Evolutionary conservation across 2,888 invertebrate genomes (phyloP).

Genomic region (Caenorhabditis plicata): DNA sequence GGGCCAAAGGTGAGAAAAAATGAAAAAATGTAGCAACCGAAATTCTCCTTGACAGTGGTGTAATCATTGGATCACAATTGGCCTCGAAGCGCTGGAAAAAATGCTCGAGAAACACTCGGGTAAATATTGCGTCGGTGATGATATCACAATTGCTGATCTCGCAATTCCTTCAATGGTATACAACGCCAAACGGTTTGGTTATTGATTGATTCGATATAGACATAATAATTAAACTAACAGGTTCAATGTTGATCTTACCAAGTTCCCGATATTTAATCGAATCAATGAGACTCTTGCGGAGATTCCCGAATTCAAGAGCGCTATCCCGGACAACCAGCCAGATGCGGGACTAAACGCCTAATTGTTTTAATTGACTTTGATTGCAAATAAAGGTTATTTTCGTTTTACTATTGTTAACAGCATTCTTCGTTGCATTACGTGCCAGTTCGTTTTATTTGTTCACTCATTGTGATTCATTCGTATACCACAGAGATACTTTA

Average conservation of each 20-base stretch:
- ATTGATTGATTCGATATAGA: too few species aligned
- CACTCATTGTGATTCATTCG: too few species aligned
- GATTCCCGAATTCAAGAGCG: slow-evolving; percentile 85
- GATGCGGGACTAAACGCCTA: slow-evolving; percentile 73
- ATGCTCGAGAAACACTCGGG: slow-evolving; percentile 78
- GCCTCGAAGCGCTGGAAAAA: slow-evolving; percentile 74
- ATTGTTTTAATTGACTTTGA: slow-evolving; percentile 1
- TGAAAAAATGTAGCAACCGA: not conserved
- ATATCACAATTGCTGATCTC: slow-evolving; percentile 89
- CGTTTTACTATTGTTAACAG: too few species aligned
- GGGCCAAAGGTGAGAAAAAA: slow-evolving; percentile 31
- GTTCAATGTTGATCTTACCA: slow-evolving; percentile 86
- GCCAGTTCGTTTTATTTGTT: too few species aligned
- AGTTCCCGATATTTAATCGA: slow-evolving; percentile 84
- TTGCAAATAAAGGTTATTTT: not conserved
- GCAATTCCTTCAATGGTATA: slow-evolving; percentile 92
- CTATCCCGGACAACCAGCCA: slow-evolving; percentile 87
- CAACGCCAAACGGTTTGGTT: slow-evolving; percentile 80
- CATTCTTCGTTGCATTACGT: too few species aligned
- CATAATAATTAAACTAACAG: slow-evolving; percentile 68
- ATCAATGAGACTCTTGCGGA: slow-evolving; percentile 83
- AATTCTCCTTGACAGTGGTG: slow-evolving; percentile 38
- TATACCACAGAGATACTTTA: too few species aligned
- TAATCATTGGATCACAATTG: slow-evolving; percentile 71
- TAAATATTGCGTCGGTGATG: slow-evolving; percentile 81